Evolutionary conservation across 1,140 invertebrate species (phyloP).

Genomic region (Pachyrhynchus sulphureomaculatus): DNA sequence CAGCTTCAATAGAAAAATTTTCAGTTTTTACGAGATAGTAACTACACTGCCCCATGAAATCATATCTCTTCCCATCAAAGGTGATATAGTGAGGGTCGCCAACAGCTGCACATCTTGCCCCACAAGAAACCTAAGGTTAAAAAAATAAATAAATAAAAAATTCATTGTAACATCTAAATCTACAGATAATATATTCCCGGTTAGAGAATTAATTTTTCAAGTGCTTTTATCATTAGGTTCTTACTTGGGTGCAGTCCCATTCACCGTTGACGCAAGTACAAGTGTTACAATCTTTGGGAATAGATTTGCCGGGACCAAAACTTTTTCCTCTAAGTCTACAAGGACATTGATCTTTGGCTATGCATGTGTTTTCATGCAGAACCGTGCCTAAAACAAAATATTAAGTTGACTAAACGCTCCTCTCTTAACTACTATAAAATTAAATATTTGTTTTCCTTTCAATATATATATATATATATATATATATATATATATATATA

Average conservation of each 20-base stretch:
- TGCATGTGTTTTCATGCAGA: conserved; percentile 71
- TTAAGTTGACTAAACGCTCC: no score
- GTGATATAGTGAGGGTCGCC: conserved; percentile 91
- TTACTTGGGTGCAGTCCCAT: conserved; percentile 74
- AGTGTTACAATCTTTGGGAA: conserved; percentile 82
- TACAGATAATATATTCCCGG: no score
- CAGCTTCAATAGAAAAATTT: conserved; percentile 73
- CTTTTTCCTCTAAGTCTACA: conserved; percentile 74
- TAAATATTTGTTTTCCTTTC: neutral
- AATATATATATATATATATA: no score
- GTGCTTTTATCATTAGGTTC: no score
- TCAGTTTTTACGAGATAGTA: conserved; percentile 74
- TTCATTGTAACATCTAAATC: no score
- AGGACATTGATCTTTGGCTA: conserved; percentile 70
- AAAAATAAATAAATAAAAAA: conserved; percentile 11
- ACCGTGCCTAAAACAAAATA: conserved; percentile 55
- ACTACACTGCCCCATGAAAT: conserved; percentile 88
- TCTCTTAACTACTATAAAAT: neutral
- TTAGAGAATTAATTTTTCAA: no score
- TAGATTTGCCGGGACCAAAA: conserved; percentile 70
- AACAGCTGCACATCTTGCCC: conserved; percentile 73
- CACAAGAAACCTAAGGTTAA: conserved; percentile 59
- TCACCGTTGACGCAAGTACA: conserved; percentile 72
- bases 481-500: no score
- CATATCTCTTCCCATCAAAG: conserved; percentile 79